Evolutionary conservation across 2,113 vertebrate genomes (phyloP).

Genomic region (Oostethus manadensis): DNA sequence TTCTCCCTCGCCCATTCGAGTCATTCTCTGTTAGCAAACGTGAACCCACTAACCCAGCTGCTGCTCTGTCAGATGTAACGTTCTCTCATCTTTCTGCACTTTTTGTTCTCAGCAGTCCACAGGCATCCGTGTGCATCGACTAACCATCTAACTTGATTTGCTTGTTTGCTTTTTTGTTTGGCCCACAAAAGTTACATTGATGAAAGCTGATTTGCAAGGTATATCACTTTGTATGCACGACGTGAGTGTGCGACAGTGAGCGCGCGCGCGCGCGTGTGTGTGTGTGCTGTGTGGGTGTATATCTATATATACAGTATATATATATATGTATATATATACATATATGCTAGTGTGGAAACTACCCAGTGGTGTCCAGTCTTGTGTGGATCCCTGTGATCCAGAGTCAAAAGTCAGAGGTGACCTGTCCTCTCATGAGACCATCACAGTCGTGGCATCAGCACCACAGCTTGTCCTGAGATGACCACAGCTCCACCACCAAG

Average conservation of each 20-base stretch:
- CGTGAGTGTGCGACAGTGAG: slow-evolving; percentile 51
- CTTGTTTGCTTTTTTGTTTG: slow-evolving; percentile 91
- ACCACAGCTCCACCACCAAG: slow-evolving; percentile 43
- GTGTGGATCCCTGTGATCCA: slow-evolving; percentile 68
- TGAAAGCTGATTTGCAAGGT: slow-evolving; percentile 99
- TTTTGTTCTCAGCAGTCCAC: slow-evolving; percentile 64
- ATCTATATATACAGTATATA: neutral
- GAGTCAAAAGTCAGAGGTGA: slow-evolving; percentile 61
- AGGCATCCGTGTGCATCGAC: slow-evolving; percentile 88
- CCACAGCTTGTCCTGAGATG: slow-evolving; percentile 30
- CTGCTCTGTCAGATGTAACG: slow-evolving; percentile 23
- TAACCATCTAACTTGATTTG: slow-evolving; percentile 97
- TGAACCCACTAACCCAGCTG: slow-evolving; percentile 56
- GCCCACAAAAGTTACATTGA: slow-evolving; percentile 99
- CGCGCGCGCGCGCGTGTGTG: neutral
- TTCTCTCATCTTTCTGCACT: slow-evolving; percentile 34
- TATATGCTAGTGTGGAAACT: slow-evolving; percentile 25
- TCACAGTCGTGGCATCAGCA: slow-evolving; percentile 48
- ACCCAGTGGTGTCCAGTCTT: slow-evolving; percentile 61
- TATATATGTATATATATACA: too few relatives aligned
- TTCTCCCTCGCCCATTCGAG: slow-evolving; percentile 35
- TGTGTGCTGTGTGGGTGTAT: slow-evolving; percentile 4
- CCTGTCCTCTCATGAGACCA: slow-evolving; percentile 51
- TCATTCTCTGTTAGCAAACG: slow-evolving; percentile 38
- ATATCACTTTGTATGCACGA: slow-evolving; percentile 86